phyloP scores from a whole-genome alignment of 1,140 invertebrate species.

The Drosophila elegans region DNA sequence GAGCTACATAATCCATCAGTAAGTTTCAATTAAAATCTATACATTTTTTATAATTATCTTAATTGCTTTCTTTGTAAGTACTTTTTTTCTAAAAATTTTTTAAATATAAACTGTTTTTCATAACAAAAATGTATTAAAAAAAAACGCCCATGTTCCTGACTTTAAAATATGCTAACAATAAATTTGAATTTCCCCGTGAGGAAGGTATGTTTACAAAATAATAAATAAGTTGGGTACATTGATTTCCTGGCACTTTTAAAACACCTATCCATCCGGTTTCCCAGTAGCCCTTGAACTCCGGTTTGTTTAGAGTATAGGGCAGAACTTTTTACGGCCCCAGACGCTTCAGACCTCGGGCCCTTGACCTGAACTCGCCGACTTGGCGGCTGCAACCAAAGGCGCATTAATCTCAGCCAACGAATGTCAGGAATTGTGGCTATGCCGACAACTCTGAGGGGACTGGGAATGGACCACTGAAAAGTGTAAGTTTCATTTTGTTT shows the following conservation, averaged over 20 bases:
- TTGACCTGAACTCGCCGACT: slow-evolving; percentile 47
- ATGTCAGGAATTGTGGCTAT: slow-evolving; percentile 83
- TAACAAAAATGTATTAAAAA: too few species aligned
- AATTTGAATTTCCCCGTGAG: too few species aligned
- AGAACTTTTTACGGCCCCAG: slow-evolving; percentile 45
- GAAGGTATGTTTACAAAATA: neutral
- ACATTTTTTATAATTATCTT: too few species aligned
- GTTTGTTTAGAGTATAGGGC: slow-evolving; percentile 34
- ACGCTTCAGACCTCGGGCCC: slow-evolving; percentile 35
- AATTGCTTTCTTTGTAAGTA: too few species aligned
- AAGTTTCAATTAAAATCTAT: too few species aligned
- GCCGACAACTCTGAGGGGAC: slow-evolving; percentile 47
- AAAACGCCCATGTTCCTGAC: too few species aligned
- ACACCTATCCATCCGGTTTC: neutral
- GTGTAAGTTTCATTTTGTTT: slow-evolving; percentile 81
- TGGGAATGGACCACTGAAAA: slow-evolving; percentile 55
- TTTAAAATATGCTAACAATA: too few species aligned
- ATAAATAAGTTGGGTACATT: neutral
- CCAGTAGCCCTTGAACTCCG: slow-evolving; percentile 23
- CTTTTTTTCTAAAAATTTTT: too few species aligned
- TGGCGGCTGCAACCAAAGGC: slow-evolving; percentile 78
- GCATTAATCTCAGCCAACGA: slow-evolving; percentile 80
- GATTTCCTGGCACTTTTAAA: neutral
- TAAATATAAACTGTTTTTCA: too few species aligned
- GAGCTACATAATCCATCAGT: too few species aligned